Evolutionary conservation across 64 coral and sea anemone species (phyloP), one percentile per base, ranked within the genome.

Genomic region (Cladopsammia gracilis): DNA sequence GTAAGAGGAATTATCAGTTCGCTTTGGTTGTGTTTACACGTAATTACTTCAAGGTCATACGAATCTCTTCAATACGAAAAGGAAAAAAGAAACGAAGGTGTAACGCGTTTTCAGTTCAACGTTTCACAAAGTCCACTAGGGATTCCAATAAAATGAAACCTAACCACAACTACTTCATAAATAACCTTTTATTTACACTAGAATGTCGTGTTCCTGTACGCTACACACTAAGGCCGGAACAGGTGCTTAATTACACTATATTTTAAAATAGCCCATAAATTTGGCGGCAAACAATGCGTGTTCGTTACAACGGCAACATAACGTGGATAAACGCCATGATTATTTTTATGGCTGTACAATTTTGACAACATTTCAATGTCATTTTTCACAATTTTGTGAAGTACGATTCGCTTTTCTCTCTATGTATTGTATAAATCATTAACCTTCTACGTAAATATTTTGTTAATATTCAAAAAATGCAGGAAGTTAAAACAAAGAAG

Each of bases 171-270:
- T 54, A 24, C 75, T 53, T 53, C 49, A 24, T 76, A 53, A 54
- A 77, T 25, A 77, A 56, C 10, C 8, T 77, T 76, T 76, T 77
- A 54, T 77, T 77, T 77, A 56, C 48, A 77, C 48, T 25, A 77
- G 11, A 56, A 24, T 22, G 7, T 24, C 1, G 4, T 25, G 20
- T n/a, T 54, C n/a, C 12, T 3, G 22, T 23, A 25, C 53, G 48
- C 4, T 25, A 56, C 50, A 77, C 75, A 25, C 11, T 49, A 4
- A 18, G 2, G 50, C 20, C 6, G 5, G 20, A 52, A 2, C 22
- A 3, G 0, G 4, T 24, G 9, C 44, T 49, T 19, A 20, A 56
- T 56, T 18, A 75, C 34, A 73, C 10, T 70, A 3, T 24, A 4
- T 49, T 19, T 75, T 48, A 50, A 7, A 8, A 49, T 18, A 26